These are phyloP conservation scores for Cydia fagiglandana DNA, from an alignment of 1,140 invertebrate genomes.

Conservation along the genomic window DNA sequence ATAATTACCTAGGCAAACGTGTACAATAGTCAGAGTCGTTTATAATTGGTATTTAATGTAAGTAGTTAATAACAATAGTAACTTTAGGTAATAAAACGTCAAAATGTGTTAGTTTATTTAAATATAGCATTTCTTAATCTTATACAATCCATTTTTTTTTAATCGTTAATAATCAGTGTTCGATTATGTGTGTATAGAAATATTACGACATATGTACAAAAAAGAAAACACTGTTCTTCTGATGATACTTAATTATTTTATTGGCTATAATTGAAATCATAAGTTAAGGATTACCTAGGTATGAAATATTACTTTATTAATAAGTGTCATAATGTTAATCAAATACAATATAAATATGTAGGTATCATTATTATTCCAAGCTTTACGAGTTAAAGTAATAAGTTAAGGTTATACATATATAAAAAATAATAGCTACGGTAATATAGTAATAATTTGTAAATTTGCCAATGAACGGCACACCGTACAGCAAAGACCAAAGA, in stretches of 20 bases:
- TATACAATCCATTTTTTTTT: not conserved
- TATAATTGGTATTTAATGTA: not conserved
- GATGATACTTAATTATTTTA: no score
- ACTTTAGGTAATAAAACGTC: not conserved
- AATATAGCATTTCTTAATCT: not conserved
- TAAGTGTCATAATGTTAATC: no score
- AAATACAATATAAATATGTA: not conserved
- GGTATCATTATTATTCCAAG: not conserved
- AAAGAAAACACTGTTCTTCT: no score
- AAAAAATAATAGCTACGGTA: constrained; percentile 16
- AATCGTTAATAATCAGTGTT: not conserved
- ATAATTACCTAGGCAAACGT: no score
- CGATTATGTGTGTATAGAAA: no score
- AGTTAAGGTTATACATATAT: not conserved
- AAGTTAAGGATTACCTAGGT: no score
- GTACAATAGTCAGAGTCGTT: no score
- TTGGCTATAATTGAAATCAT: no score
- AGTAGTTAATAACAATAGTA: no score
- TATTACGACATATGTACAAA: no score
- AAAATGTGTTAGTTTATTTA: not conserved
- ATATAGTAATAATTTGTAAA: constrained; percentile 36
- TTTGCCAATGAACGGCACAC: constrained; percentile 16
- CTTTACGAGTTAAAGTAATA: not conserved
- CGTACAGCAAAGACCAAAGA: constrained; percentile 46
- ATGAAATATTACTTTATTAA: no score